phyloP scores from a whole-genome alignment of 2,888 invertebrate species.

The Leucoma salicis region DNA sequence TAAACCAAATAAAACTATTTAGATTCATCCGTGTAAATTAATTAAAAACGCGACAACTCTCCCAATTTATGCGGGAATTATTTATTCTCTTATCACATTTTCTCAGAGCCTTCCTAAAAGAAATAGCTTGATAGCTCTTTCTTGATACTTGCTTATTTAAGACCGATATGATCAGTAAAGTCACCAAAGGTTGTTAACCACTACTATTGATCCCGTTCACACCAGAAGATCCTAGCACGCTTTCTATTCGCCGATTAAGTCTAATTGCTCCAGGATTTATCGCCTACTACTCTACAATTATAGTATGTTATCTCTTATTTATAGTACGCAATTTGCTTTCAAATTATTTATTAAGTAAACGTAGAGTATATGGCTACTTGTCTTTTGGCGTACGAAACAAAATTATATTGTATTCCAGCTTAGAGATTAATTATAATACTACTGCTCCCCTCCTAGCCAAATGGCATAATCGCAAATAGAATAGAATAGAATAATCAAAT shows the following conservation, averaged over 20 bases:
- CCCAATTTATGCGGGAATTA: too few species aligned
- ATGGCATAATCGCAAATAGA: too few species aligned
- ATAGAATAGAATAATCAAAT: too few species aligned
- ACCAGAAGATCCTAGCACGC: slow-evolving; percentile 62
- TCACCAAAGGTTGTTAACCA: slow-evolving; percentile 42
- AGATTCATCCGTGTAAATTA: too few species aligned
- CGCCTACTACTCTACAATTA: slow-evolving; percentile 53
- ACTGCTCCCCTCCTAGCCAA: too few species aligned
- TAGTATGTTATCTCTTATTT: slow-evolving; percentile 41
- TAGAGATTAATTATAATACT: too few species aligned
- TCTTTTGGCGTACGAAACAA: neutral
- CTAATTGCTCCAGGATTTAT: slow-evolving; percentile 75
- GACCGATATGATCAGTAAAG: neutral
- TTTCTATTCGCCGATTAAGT: slow-evolving; percentile 72
- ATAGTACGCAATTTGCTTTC: slow-evolving; percentile 25
- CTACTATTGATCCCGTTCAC: slow-evolving; percentile 61
- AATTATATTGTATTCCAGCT: neutral
- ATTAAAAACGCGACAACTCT: too few species aligned
- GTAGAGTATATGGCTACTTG: neutral
- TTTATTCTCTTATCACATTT: too few species aligned
- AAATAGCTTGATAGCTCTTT: too few species aligned
- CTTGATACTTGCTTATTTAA: too few species aligned
- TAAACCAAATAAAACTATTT: too few species aligned
- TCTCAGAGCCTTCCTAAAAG: too few species aligned
- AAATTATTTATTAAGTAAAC: slow-evolving; percentile 5